Evolutionary conservation across 2,797 vertebrate genomes (phyloP).

Genomic region (Gambusia yucatana): DNA sequence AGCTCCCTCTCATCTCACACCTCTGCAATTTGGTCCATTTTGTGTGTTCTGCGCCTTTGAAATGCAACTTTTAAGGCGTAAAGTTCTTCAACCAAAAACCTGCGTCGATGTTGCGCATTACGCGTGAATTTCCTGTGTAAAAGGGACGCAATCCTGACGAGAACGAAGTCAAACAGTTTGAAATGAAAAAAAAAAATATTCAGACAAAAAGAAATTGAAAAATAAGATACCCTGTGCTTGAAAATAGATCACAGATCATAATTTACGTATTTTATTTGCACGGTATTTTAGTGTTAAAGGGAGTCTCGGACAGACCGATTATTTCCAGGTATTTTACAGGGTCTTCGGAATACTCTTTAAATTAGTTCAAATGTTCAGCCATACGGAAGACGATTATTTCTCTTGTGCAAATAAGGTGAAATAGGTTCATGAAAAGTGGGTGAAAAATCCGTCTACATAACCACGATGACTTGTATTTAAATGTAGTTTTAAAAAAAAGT

Average conservation of each 20-base stretch:
- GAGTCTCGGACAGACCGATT: not conserved
- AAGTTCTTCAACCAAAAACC: not conserved
- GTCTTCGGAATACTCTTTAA: not conserved
- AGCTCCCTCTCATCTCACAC: slow-evolving; percentile 9
- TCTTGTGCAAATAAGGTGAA: not conserved
- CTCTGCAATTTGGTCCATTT: not conserved
- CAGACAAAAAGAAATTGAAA: not conserved
- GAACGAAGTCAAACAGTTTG: not conserved
- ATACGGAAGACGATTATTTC: not conserved
- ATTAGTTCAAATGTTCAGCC: not conserved
- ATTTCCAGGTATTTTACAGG: not conserved
- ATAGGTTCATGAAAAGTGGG: not conserved
- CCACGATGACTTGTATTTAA: not conserved
- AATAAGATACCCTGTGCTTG: not conserved
- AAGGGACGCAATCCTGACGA: not conserved
- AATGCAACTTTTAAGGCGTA: not conserved
- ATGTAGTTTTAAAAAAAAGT: not conserved
- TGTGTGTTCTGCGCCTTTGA: not conserved
- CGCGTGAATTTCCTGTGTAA: not conserved
- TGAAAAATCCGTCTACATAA: not conserved
- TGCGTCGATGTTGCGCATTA: not conserved
- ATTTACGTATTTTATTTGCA: not conserved
- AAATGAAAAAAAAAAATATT: not conserved
- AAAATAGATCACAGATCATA: not conserved
- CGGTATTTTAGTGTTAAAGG: not conserved